Percentiles rank a stretch among this genome's conserved stretches.
Conservation (phyloP, 2,797 vertebrate genomes). For the Loris lydekkerianus region DNA sequence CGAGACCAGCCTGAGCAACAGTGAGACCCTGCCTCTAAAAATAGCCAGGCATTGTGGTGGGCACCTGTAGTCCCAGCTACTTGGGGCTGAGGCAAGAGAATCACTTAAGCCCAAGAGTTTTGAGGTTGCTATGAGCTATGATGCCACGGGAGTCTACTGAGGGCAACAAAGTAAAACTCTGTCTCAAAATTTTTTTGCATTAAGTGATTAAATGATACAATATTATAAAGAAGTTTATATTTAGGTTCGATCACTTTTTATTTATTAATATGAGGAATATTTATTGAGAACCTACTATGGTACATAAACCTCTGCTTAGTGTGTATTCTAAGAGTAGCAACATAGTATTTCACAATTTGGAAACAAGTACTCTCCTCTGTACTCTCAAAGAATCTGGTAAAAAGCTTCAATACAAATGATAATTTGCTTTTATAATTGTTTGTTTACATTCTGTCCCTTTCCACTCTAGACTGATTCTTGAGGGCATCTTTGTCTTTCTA, state of each 20-base stretch:
- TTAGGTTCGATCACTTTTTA: slow-evolving; percentile 29
- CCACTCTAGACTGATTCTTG: neutral
- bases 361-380: neutral
- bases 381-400: neutral
- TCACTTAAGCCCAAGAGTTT: too few relatives aligned
- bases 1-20: too few relatives aligned
- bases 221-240: slow-evolving; percentile 28
- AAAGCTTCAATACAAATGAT: neutral
- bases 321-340: neutral
- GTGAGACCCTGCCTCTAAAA: too few relatives aligned
- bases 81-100: too few relatives aligned
- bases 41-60: too few relatives aligned
- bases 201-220: slow-evolving; percentile 54
- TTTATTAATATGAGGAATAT: slow-evolving; percentile 27
- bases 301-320: neutral
- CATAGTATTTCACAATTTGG: neutral
- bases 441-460: slow-evolving; percentile 7
- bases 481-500: slow-evolving; percentile 26
- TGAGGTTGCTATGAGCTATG: too few relatives aligned
- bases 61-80: too few relatives aligned
- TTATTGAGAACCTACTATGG: neutral
- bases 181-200: neutral
- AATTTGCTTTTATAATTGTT: neutral
- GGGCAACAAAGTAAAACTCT: too few relatives aligned
- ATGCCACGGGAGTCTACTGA: too few relatives aligned